Base-by-base conservation (phyloP, 1,140 invertebrate species). In the Drosophila fuyamai region DNA sequence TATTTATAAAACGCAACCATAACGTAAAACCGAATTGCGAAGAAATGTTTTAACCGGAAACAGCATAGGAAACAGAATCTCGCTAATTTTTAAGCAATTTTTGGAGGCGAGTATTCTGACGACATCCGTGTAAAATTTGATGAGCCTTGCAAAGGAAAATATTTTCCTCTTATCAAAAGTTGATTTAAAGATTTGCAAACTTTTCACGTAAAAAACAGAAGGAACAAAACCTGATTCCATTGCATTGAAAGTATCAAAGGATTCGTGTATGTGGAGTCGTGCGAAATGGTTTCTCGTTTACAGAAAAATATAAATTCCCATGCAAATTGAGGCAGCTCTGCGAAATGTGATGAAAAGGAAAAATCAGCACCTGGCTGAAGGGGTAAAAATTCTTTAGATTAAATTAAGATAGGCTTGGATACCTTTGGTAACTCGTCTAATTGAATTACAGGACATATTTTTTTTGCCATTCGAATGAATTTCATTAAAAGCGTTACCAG, bases 1-100 rank as follows among this genome's bases (percentile, higher is more conserved):
- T 83, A 86, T 88, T 76, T 82, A 74, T 63, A 76, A 79, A 86
- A 73, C 60, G 74, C 67, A 67, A 67, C 56, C 36, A 18, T 23
- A 38, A 27, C 38, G 2, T 23, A 23, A 23, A 74, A 50, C 51
- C 48, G 75, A 58, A 78, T 46, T 18, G 10, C 43, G 38, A 73
- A 50, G 38, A 68, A 57, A 58, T 35, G 35, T 23, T 50, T 55
- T 50, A 47, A 67, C 16, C 35, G 41, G 54, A 55, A 81, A 78
- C 58, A 55, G 61, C 62, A 77, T 67, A 46, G 41, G 41, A 46
- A 72, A 81, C 35, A 65, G 57, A 48, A 50, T 43, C 47, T n/a
- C 43, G 60, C 35, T 41, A 59, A 70, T 44, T 62, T 54, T 32
- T 27, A 36, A 56, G 14, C 18, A 41, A 48, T 47, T 47, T 66